These are phyloP conservation scores for Aepyceros melampus DNA, from an alignment of 2,113 vertebrate species.

Conservation along the genomic window DNA sequence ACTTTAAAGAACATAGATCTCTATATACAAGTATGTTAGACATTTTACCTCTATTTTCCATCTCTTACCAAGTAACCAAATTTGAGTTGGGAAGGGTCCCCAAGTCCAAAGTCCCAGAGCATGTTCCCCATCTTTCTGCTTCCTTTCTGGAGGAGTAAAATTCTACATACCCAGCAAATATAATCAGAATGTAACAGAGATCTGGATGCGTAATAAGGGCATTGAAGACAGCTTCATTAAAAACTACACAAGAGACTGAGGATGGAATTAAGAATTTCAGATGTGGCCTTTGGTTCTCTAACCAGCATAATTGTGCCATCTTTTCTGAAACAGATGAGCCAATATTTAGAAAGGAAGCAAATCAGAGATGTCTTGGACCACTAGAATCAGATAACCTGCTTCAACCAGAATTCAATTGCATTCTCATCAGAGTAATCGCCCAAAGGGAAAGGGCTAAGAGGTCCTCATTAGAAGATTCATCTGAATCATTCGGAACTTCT, in stretches of 20 bases:
- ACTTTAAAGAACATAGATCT: neutral
- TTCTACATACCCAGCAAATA: neutral
- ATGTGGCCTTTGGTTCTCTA: neutral
- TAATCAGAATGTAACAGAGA: neutral
- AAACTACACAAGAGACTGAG: neutral
- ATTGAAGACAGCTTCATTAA: constrained; percentile 10
- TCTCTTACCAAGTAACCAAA: neutral
- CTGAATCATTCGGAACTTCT: neutral
- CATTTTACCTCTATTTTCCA: neutral
- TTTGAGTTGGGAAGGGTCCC: neutral
- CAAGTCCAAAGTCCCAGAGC: neutral
- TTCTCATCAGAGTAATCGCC: neutral
- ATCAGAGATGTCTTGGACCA: neutral
- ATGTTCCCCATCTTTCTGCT: neutral
- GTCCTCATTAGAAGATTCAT: neutral
- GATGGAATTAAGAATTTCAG: neutral
- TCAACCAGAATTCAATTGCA: neutral
- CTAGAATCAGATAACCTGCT: neutral
- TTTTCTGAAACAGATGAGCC: neutral
- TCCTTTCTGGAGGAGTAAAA: neutral
- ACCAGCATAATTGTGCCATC: neutral
- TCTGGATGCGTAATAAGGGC: neutral
- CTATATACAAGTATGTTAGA: neutral
- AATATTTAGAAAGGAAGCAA: neutral
- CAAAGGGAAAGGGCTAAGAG: neutral